phyloP scores from a whole-genome alignment of 2,797 vertebrate genomes.

The Enteromius radiatus region DNA sequence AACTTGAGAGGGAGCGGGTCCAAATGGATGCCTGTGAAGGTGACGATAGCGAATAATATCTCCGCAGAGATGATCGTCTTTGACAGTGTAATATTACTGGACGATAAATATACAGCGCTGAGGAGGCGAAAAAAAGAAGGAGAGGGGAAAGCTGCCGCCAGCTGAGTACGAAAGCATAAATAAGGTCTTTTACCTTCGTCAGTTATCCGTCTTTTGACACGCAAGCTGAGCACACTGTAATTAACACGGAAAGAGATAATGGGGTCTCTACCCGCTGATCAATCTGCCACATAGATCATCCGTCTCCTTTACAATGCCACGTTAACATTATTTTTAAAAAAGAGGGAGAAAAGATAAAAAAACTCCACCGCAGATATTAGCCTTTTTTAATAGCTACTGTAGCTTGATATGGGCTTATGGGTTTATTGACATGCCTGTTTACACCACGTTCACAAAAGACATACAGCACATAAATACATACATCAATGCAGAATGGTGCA shows the following conservation, averaged over 20 bases:
- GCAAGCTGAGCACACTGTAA: conserved; percentile 82
- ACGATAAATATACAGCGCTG: conserved; percentile 74
- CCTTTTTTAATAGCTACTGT: conserved; percentile 21
- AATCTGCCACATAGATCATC: conserved; percentile 83
- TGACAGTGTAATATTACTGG: conserved; percentile 73
- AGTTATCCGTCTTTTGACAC: conserved; percentile 85
- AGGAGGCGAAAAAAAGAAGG: conserved; percentile 56
- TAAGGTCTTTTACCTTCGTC: conserved; percentile 84
- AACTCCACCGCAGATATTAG: conserved; percentile 60
- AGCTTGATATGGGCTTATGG: conserved; percentile 19
- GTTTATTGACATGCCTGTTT: conserved; percentile 31
- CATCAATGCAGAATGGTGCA: background rate
- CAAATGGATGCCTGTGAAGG: conserved; percentile 54
- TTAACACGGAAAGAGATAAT: conserved; percentile 87
- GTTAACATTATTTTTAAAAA: conserved; percentile 67
- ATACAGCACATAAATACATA: background rate
- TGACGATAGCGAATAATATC: conserved; percentile 67
- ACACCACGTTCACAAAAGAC: conserved; percentile 30
- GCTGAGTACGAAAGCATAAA: conserved; percentile 79
- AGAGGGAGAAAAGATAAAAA: conserved; percentile 55
- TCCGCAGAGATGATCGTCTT: conserved; percentile 67
- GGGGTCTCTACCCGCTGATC: conserved; percentile 84
- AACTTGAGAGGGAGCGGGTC: conserved; percentile 53
- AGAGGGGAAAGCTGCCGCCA: conserved; percentile 62
- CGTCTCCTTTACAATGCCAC: conserved; percentile 73